Conservation (phyloP, 2,888 invertebrate species). For the Magallana nippona region DNA sequence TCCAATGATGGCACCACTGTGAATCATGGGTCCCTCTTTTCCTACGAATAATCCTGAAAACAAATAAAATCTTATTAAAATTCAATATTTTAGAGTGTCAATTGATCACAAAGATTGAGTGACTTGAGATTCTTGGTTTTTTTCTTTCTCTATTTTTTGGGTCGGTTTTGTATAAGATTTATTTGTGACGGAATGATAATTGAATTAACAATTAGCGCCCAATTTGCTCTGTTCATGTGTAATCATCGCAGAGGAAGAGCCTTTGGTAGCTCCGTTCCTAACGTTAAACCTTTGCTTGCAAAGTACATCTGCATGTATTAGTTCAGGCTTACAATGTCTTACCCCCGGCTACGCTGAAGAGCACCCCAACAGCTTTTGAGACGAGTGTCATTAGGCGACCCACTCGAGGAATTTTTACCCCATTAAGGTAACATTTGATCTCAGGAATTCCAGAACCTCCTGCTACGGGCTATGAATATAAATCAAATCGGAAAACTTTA, state of each 20-base stretch:
- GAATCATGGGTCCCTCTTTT: constrained; percentile 99
- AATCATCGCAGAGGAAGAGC: not conserved
- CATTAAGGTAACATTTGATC: constrained; percentile 95
- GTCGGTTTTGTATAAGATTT: too few species aligned
- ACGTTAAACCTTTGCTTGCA: too few species aligned
- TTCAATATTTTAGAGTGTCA: not conserved
- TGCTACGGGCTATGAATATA: constrained; percentile 68
- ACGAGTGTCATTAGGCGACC: constrained; percentile 98
- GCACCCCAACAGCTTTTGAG: constrained; percentile 96
- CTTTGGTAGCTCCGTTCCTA: too few species aligned
- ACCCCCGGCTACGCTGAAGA: constrained; percentile 92
- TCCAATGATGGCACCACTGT: constrained; percentile 96
- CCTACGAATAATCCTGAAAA: constrained; percentile 92
- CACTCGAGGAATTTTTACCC: constrained; percentile 97
- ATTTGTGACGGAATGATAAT: too few species aligned
- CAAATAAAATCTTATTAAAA: not conserved
- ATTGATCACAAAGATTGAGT: too few species aligned
- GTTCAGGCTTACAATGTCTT: constrained; percentile 16
- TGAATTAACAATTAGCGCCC: too few species aligned
- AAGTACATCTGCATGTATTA: too few species aligned
- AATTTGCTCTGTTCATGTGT: not conserved
- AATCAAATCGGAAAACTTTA: not conserved
- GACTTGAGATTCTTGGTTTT: too few species aligned
- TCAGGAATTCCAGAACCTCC: constrained; percentile 93
- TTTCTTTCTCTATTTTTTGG: too few species aligned